Conservation (phyloP, 2,113 vertebrate genomes). For the Uria aalge region DNA sequence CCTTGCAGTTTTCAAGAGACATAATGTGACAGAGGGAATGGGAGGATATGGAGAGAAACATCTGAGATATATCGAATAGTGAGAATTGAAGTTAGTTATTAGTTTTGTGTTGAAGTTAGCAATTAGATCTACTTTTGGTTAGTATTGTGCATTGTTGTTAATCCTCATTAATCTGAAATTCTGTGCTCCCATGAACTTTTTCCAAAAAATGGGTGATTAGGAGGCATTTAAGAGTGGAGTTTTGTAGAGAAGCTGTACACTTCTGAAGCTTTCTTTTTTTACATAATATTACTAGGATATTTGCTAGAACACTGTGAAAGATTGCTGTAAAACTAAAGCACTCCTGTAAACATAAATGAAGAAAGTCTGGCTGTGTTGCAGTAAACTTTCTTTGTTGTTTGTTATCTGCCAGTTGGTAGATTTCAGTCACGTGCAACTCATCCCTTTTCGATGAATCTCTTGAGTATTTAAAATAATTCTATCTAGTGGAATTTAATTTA, state of each 20-base stretch:
- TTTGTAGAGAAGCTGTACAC: not conserved
- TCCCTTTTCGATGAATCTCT: not conserved
- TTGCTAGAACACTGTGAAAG: not conserved
- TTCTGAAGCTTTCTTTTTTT: not conserved
- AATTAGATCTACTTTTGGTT: not conserved
- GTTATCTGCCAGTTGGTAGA: not conserved
- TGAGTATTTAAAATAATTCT: not conserved
- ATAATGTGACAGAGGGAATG: not conserved
- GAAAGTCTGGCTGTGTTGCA: not conserved
- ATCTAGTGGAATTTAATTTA: not conserved
- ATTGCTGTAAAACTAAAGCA: not conserved
- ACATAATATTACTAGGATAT: not conserved
- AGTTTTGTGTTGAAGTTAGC: not conserved
- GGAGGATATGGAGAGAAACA: not conserved
- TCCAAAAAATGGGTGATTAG: not conserved
- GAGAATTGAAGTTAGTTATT: not conserved
- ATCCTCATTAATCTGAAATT: not conserved
- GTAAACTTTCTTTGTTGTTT: not conserved
- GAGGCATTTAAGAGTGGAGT: not conserved
- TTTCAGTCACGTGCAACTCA: not conserved
- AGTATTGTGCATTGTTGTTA: not conserved
- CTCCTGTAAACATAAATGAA: not conserved
- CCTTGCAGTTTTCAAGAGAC: slow-evolving; percentile 39
- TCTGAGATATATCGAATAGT: not conserved
- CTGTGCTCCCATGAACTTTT: not conserved